Percentiles rank a stretch among this genome's conserved stretches.
These are phyloP conservation scores for Spermophilus dauricus DNA, from an alignment of 2,113 vertebrate genomes.

Conservation along the genomic window DNA sequence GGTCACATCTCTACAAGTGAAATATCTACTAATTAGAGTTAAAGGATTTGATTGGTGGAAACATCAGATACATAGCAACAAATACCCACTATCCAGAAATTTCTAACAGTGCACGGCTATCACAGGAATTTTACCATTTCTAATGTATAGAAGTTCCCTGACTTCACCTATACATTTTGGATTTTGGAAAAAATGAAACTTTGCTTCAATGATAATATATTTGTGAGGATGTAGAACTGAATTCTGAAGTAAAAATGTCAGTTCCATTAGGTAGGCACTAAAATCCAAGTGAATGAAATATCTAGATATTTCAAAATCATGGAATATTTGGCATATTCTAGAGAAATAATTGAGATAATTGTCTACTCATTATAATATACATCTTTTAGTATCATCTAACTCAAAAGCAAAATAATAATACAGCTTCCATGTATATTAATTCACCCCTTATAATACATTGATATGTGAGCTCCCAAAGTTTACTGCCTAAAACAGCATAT, in stretches of 20 bases:
- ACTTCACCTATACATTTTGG: background rate
- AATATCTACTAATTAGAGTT: background rate
- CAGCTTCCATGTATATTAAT: background rate
- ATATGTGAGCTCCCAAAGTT: background rate
- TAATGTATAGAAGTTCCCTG: background rate
- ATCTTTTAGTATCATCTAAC: background rate
- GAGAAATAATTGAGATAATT: slow-evolving; percentile 23
- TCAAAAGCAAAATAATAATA: slow-evolving; percentile 29
- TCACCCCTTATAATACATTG: slow-evolving; percentile 32
- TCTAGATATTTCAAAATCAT: background rate
- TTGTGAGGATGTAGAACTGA: background rate
- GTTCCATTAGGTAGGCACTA: background rate
- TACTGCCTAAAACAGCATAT: slow-evolving; percentile 1
- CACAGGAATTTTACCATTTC: slow-evolving; percentile 28
- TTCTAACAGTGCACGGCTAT: background rate
- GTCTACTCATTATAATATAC: background rate
- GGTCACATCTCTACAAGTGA: background rate
- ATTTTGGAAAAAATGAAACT: slow-evolving; percentile 26
- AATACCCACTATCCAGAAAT: background rate
- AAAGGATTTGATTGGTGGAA: background rate
- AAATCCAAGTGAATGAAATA: background rate
- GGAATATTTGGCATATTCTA: background rate
- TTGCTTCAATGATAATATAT: background rate
- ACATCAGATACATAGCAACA: background rate
- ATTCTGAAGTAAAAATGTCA: background rate